phyloP scores from a whole-genome alignment of 2,888 invertebrate genomes.

The Eretmocerus hayati region DNA sequence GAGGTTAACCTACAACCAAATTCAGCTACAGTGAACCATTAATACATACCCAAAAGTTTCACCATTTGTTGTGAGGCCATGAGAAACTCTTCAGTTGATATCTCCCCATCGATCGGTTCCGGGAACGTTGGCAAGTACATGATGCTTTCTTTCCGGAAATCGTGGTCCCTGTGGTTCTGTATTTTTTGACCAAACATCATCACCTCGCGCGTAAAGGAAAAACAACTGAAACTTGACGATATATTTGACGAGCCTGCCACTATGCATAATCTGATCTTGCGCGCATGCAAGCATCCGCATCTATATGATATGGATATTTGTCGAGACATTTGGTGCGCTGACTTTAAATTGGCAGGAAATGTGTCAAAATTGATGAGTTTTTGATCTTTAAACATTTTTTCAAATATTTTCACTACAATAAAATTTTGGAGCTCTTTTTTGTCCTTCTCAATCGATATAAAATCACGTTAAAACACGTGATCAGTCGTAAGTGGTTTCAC shows the following conservation, averaged over 20 bases:
- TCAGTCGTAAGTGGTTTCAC: no score
- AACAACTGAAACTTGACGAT: conserved; percentile 4
- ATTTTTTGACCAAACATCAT: no score
- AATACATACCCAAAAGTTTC: conserved; percentile 56
- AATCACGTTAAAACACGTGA: no score
- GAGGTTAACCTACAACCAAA: conserved; percentile 7
- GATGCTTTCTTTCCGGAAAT: neutral
- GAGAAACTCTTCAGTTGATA: conserved; percentile 57
- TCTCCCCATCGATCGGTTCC: conserved; percentile 51
- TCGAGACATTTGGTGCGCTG: no score
- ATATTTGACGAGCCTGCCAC: neutral
- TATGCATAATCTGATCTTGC: conserved; percentile 3
- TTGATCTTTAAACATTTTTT: no score
- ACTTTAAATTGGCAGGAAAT: no score
- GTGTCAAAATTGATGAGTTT: no score
- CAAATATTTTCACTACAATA: no score
- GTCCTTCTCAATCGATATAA: no score
- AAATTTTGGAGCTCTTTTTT: no score
- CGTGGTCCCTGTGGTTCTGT: neutral
- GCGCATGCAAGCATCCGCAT: no score
- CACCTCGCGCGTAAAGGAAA: neutral
- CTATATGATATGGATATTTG: no score
- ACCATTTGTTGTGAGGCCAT: conserved; percentile 58
- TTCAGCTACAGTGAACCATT: neutral
- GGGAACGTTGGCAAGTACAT: conserved; percentile 47